Conservation (phyloP, 2,888 invertebrate genomes). For the Emmelina monodactyla region DNA sequence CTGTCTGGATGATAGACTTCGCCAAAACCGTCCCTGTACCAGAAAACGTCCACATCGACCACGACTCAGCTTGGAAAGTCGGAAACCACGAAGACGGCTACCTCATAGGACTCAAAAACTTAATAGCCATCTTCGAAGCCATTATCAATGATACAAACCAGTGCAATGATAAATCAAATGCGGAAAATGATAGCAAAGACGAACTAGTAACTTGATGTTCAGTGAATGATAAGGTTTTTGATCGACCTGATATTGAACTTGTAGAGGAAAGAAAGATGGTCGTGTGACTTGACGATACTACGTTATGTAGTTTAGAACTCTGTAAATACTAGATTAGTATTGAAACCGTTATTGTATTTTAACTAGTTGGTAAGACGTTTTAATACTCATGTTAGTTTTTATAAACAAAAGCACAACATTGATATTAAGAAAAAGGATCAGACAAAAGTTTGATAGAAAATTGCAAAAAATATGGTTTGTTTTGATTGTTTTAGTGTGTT, state of each 20-base stretch:
- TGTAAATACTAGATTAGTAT: slow-evolving; percentile 46
- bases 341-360: slow-evolving; percentile 19
- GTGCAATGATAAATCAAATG: slow-evolving; percentile 31
- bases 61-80: slow-evolving; percentile 87
- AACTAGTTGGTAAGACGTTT: slow-evolving; percentile 30
- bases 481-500: too few relatives aligned
- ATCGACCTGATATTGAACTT: slow-evolving; percentile 26
- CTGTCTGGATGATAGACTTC: slow-evolving; percentile 97
- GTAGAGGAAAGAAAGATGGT: slow-evolving; percentile 16
- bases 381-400: slow-evolving; percentile 39
- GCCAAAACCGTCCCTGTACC: slow-evolving; percentile 92
- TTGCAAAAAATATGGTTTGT: too few relatives aligned
- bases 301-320: slow-evolving; percentile 11
- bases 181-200: slow-evolving; percentile 44
- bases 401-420: too few relatives aligned
- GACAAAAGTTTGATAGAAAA: too few relatives aligned
- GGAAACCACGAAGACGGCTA: slow-evolving; percentile 98
- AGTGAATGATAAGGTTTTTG: slow-evolving; percentile 20
- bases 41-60: slow-evolving; percentile 75
- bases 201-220: slow-evolving; percentile 49
- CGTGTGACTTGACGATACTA: slow-evolving; percentile 5
- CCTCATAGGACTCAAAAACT: slow-evolving; percentile 88
- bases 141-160: slow-evolving; percentile 58
- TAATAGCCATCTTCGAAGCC: slow-evolving; percentile 83
- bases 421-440: too few relatives aligned